phyloP scores from a whole-genome alignment of 2,888 invertebrate genomes.

The Idaea straminata region DNA sequence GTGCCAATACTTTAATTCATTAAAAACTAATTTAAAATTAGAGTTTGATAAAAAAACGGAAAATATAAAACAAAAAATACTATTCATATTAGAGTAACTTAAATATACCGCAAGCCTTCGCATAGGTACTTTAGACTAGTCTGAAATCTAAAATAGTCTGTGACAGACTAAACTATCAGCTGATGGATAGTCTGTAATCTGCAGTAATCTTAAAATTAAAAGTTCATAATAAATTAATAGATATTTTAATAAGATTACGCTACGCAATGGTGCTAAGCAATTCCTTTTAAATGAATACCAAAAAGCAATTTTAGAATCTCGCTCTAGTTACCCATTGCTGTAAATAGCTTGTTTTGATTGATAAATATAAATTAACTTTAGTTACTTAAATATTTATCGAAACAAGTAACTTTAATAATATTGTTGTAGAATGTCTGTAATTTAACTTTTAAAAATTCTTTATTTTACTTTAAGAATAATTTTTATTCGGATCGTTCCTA shows the following conservation, averaged over 20 bases:
- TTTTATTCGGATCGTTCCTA: no score
- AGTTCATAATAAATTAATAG: slow-evolving; percentile 6
- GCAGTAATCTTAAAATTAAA: slow-evolving; percentile 22
- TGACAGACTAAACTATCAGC: neutral
- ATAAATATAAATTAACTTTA: slow-evolving; percentile 6
- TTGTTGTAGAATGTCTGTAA: slow-evolving; percentile 17
- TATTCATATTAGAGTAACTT: neutral
- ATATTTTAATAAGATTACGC: slow-evolving; percentile 27
- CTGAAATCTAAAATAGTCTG: neutral
- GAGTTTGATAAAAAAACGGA: slow-evolving; percentile 26
- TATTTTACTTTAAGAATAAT: no score
- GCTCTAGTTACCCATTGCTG: slow-evolving; percentile 45
- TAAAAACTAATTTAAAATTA: slow-evolving; percentile 15
- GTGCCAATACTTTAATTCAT: slow-evolving; percentile 37
- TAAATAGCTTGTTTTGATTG: slow-evolving; percentile 16
- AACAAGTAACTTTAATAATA: neutral
- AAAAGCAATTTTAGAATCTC: slow-evolving; percentile 46
- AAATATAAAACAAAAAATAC: slow-evolving; percentile 26
- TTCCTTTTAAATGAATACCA: slow-evolving; percentile 39
- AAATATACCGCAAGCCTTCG: neutral
- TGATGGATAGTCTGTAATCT: neutral
- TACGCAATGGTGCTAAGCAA: slow-evolving; percentile 54
- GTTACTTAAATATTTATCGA: neutral
- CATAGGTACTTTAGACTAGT: neutral
- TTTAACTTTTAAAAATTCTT: no score